Evolutionary conservation across 2,888 invertebrate species (phyloP).

Genomic region (Andrena bucephala): DNA sequence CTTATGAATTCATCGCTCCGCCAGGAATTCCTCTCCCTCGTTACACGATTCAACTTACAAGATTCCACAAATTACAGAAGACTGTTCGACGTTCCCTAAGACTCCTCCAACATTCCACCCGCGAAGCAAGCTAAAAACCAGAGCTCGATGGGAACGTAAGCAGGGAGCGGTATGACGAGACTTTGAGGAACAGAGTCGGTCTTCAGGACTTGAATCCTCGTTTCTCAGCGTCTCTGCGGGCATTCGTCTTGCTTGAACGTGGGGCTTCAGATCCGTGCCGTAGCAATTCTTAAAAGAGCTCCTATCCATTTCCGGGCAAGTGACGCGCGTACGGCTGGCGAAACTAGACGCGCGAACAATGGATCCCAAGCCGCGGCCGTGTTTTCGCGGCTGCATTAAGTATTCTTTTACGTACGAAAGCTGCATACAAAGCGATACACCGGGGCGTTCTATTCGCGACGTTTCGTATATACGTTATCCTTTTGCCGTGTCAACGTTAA

Average conservation of each 20-base stretch:
- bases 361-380: neutral
- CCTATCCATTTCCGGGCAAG: neutral
- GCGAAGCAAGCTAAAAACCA: neutral
- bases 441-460: slow-evolving; percentile 40
- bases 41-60: no score
- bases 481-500: neutral
- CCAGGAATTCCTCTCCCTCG: no score
- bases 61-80: no score
- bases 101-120: no score
- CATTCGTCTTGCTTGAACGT: slow-evolving; percentile 10
- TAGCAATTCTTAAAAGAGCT: slow-evolving; percentile 12
- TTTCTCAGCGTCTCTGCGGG: neutral
- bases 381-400: slow-evolving; percentile 21
- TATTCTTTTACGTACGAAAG: slow-evolving; percentile 41
- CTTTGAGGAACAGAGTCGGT: slow-evolving; percentile 5
- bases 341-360: slow-evolving; percentile 15
- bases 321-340: slow-evolving; percentile 1
- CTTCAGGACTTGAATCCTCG: slow-evolving; percentile 4
- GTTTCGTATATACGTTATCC: slow-evolving; percentile 5
- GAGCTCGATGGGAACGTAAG: slow-evolving; percentile 18
- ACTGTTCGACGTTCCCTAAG: no score
- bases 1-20: no score
- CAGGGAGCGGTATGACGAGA: neutral
- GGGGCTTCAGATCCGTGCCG: neutral
- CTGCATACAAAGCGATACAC: slow-evolving; percentile 22